A percentile compares a stretch with the other conserved stretches of the same genome.
These are phyloP conservation scores for Dicyrtomina minuta DNA, from an alignment of 2,888 invertebrate genomes.

Conservation along the genomic window DNA sequence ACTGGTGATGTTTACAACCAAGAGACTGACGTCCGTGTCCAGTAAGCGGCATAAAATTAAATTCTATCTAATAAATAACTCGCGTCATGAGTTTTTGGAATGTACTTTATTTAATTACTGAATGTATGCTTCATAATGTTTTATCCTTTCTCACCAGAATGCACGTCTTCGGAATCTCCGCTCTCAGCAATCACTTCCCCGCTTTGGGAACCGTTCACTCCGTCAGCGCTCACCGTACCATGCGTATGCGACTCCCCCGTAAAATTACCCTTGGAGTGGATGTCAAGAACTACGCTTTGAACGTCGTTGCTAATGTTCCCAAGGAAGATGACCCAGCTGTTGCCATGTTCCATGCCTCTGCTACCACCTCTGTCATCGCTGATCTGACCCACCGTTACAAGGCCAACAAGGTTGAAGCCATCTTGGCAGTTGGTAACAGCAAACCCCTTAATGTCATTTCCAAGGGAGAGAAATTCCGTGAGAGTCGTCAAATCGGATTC, in stretches of 20 bases:
- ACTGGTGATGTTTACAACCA: constrained; percentile 45
- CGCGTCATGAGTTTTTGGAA: background rate
- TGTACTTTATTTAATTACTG: background rate
- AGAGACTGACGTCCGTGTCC: constrained; percentile 44
- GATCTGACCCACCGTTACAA: constrained; percentile 44
- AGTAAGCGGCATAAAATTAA: constrained; percentile 23
- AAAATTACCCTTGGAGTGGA: constrained; percentile 48
- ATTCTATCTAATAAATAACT: background rate
- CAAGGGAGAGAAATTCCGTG: constrained; percentile 50
- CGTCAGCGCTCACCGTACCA: constrained; percentile 46
- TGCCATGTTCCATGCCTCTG: constrained; percentile 48
- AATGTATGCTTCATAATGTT: background rate
- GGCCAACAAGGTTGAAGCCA: constrained; percentile 37
- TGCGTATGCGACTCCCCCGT: constrained; percentile 48
- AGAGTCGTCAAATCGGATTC: constrained; percentile 48
- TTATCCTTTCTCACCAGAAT: background rate
- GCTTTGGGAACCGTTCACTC: constrained; percentile 48
- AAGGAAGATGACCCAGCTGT: constrained; percentile 49
- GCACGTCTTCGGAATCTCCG: constrained; percentile 40
- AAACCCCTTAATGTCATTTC: constrained; percentile 42
- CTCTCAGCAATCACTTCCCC: constrained; percentile 48
- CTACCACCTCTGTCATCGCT: constrained; percentile 40
- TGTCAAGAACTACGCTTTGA: constrained; percentile 41
- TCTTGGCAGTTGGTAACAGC: constrained; percentile 47
- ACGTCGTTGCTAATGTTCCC: constrained; percentile 44